phyloP scores from a whole-genome alignment of 2,888 invertebrate genomes.

The Pristionchus arcanus region DNA sequence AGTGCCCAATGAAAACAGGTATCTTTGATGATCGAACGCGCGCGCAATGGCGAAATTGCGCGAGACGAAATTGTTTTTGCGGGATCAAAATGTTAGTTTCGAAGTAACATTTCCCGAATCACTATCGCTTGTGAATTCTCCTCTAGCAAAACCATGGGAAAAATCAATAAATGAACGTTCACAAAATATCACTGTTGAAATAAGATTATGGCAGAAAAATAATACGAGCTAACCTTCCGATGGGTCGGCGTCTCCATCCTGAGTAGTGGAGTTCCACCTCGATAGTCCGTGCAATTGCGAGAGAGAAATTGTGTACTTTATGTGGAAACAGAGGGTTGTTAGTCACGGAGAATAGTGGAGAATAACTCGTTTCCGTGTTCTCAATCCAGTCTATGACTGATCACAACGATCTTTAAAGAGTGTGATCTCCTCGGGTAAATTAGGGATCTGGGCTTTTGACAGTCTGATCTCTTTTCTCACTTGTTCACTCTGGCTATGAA shows the following conservation, averaged over 20 bases:
- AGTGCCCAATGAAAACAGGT: background rate
- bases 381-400: background rate
- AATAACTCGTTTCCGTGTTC: constrained; percentile 33
- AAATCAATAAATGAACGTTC: background rate
- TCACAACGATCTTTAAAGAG: constrained; percentile 29
- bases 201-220: background rate
- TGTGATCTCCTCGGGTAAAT: background rate
- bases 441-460: background rate
- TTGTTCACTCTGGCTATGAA: background rate
- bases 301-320: constrained; percentile 15
- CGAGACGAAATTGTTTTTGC: background rate
- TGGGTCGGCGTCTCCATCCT: background rate
- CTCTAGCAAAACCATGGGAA: too few relatives aligned
- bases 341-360: background rate
- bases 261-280: constrained; percentile 25
- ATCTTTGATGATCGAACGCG: background rate
- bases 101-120: background rate
- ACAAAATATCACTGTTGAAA: background rate
- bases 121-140: background rate
- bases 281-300: background rate
- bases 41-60: background rate
- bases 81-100: background rate
- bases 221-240: constrained; percentile 37
- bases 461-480: background rate
- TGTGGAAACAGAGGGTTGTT: constrained; percentile 1